Percentiles rank a stretch among this genome's conserved stretches.
Conservation (phyloP, 2,113 vertebrate species). For the Mesembrinibis cayennensis region DNA sequence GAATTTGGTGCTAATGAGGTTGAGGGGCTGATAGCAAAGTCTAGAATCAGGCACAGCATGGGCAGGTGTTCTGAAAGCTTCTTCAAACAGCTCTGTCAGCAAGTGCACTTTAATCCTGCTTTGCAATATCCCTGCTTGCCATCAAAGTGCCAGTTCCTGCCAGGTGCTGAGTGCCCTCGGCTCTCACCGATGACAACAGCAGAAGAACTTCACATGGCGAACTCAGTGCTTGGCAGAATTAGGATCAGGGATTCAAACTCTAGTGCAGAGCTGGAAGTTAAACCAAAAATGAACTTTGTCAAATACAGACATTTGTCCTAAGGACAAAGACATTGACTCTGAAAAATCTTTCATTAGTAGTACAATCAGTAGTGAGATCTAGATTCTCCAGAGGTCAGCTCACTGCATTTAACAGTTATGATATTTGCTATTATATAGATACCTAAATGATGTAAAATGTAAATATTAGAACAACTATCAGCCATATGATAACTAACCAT, state of each 20-base stretch:
- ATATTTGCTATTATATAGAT: neutral
- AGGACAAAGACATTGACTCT: neutral
- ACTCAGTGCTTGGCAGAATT: neutral
- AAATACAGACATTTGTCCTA: neutral
- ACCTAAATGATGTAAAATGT: neutral
- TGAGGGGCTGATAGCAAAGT: constrained; percentile 10
- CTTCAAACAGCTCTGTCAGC: constrained; percentile 44
- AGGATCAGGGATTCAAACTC: constrained; percentile 2
- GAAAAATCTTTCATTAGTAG: neutral
- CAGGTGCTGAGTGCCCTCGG: constrained; percentile 46
- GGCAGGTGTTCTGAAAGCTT: constrained; percentile 53
- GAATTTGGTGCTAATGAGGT: constrained; percentile 44
- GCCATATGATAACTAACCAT: neutral
- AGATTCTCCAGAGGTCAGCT: neutral
- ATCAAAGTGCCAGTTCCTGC: constrained; percentile 39
- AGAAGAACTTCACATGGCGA: neutral
- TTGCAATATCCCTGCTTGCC: constrained; percentile 32
- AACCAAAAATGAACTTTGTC: neutral
- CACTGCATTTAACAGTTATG: neutral
- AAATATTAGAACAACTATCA: neutral
- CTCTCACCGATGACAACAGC: constrained; percentile 10
- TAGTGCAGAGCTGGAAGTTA: neutral
- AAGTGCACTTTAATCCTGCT: constrained; percentile 52
- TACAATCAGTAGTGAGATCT: neutral
- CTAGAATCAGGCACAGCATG: constrained; percentile 32